phyloP scores from a whole-genome alignment of 2,113 vertebrate species.

The Dendrocopos noguchii region DNA sequence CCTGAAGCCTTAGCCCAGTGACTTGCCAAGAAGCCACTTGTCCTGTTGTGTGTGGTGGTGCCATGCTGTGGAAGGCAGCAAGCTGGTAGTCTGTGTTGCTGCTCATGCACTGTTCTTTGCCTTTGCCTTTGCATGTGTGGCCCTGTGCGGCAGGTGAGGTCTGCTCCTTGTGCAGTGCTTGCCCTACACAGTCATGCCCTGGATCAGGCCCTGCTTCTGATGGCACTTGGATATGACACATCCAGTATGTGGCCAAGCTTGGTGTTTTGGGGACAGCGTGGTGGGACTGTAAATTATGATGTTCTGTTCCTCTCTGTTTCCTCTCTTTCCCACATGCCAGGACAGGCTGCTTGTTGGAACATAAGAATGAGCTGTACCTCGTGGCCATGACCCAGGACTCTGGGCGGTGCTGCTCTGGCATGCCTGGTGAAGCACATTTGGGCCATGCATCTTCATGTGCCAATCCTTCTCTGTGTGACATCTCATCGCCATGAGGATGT shows the following conservation, averaged over 20 bases:
- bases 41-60: neutral
- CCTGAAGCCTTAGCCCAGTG: neutral
- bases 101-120: neutral
- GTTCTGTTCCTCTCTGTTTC: constrained; percentile 28
- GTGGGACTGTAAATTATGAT: neutral
- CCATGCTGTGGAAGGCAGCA: neutral
- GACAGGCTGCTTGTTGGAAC: neutral
- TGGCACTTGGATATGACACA: neutral
- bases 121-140: rapidly evolving
- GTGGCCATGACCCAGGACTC: neutral
- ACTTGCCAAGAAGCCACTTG: neutral
- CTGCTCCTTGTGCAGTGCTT: rapidly evolving
- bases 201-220: neutral
- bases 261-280: rapidly evolving
- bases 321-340: neutral
- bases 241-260: neutral
- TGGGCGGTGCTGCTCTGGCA: neutral
- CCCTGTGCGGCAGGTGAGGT: rapidly evolving
- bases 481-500: neutral
- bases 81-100: neutral
- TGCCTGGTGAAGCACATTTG: rapidly evolving
- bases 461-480: neutral
- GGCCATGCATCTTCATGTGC: neutral
- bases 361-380: neutral
- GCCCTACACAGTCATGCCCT: rapidly evolving